phyloP scores from a whole-genome alignment of 2,113 vertebrate species.

The Pica pica region DNA sequence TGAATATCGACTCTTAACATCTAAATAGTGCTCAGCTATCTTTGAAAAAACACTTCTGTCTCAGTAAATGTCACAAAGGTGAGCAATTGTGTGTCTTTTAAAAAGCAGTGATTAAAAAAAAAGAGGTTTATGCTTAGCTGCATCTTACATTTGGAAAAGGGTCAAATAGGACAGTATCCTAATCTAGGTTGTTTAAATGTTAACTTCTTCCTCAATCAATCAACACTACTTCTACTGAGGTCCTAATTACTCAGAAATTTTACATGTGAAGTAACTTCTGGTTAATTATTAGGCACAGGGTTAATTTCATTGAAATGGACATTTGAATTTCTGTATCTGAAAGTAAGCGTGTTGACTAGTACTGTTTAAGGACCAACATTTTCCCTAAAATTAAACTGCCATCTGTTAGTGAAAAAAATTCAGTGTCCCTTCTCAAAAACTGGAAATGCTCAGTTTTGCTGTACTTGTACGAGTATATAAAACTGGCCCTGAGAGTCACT shows the following conservation, averaged over 20 bases:
- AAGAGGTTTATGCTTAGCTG: neutral
- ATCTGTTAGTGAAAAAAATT: neutral
- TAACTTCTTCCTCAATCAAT: neutral
- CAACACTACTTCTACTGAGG: neutral
- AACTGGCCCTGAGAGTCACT: neutral
- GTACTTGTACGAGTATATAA: neutral
- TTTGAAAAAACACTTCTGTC: neutral
- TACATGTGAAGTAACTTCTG: neutral
- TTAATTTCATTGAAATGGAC: neutral
- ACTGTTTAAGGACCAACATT: neutral
- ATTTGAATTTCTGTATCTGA: neutral
- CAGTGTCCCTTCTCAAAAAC: neutral
- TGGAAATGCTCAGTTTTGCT: neutral
- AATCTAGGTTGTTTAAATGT: neutral
- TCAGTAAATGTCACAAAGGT: neutral
- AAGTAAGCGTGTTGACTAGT: neutral
- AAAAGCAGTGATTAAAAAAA: neutral
- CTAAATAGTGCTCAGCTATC: neutral
- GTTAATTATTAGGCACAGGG: neutral
- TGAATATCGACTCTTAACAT: neutral
- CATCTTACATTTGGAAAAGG: neutral
- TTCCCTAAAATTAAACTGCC: neutral
- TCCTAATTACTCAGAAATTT: neutral
- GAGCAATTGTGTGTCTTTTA: neutral
- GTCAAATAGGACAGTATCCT: neutral